Conservation (phyloP, 2,888 invertebrate genomes). For the Ochropacha duplaris region DNA sequence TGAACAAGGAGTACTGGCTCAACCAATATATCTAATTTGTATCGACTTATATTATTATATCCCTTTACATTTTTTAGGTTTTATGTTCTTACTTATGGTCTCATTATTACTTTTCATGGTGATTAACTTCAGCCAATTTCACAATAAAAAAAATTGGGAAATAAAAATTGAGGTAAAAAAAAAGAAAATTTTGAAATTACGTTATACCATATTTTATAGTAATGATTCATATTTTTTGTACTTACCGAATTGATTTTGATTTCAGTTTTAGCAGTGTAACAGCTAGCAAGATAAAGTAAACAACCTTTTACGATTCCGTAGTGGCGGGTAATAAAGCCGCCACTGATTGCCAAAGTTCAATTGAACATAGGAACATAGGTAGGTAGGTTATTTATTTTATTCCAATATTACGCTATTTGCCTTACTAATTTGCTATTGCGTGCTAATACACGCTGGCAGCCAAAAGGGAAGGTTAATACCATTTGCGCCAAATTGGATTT, state of each 20-base stretch:
- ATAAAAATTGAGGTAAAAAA: too few species aligned
- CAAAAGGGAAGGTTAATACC: not conserved
- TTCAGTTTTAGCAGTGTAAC: too few species aligned
- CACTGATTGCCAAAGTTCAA: slow-evolving; percentile 36
- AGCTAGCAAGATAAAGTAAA: slow-evolving; percentile 20
- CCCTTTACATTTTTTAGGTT: not conserved
- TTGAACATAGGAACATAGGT: not conserved
- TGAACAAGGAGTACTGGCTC: not conserved
- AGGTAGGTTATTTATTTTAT: slow-evolving; percentile 24
- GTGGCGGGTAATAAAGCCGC: slow-evolving; percentile 36
- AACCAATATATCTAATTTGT: not conserved
- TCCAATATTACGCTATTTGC: slow-evolving; percentile 21
- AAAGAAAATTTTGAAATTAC: too few species aligned
- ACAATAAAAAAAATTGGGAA: too few species aligned
- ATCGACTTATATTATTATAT: not conserved
- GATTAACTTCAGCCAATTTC: too few species aligned
- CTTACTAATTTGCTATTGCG: not conserved
- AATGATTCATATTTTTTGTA: too few species aligned
- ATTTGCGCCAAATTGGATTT: slow-evolving; percentile 2
- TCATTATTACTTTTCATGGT: too few species aligned
- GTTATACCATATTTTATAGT: too few species aligned
- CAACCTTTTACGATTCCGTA: slow-evolving; percentile 34
- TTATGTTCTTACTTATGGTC: too few species aligned
- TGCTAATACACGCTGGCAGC: not conserved
- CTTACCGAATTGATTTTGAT: too few species aligned